Conservation (phyloP, 2,888 invertebrate genomes). For the Ormyrus labotus region DNA sequence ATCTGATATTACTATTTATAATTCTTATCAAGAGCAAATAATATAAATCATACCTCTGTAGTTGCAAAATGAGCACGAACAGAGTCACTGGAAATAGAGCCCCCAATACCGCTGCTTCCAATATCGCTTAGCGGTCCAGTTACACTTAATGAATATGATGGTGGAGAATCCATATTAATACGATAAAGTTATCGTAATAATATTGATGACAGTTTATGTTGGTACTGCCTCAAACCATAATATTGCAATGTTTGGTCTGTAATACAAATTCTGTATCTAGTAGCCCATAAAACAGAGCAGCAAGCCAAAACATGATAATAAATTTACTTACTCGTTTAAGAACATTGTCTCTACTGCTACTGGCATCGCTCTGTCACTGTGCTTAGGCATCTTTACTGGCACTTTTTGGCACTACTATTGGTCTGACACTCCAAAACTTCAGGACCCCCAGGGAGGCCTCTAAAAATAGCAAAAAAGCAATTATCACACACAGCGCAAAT, state of each 20-base stretch:
- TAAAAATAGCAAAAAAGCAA: slow-evolving; percentile 49
- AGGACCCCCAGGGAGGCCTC: slow-evolving; percentile 25
- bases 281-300: background rate
- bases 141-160: slow-evolving; percentile 85
- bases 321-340: slow-evolving; percentile 39
- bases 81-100: slow-evolving; percentile 86
- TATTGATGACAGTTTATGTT: slow-evolving; percentile 49
- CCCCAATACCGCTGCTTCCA: slow-evolving; percentile 86
- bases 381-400: slow-evolving; percentile 29
- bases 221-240: slow-evolving; percentile 53
- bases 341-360: slow-evolving; percentile 15
- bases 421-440: slow-evolving; percentile 12
- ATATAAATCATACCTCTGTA: slow-evolving; percentile 75
- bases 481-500: slow-evolving; percentile 20
- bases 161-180: slow-evolving; percentile 84
- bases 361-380: slow-evolving; percentile 1
- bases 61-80: slow-evolving; percentile 83
- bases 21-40: background rate
- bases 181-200: slow-evolving; percentile 32
- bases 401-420: slow-evolving; percentile 31
- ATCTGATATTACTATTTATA: too few relatives aligned
- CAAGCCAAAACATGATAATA: background rate
- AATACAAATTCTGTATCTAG: slow-evolving; percentile 2
- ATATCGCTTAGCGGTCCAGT: slow-evolving; percentile 85
- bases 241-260: slow-evolving; percentile 51